A percentile compares a stretch with the other conserved stretches of the same genome.
phyloP scores from a whole-genome alignment of 2,797 vertebrate genomes.

The Semaprochilodus insignis region DNA sequence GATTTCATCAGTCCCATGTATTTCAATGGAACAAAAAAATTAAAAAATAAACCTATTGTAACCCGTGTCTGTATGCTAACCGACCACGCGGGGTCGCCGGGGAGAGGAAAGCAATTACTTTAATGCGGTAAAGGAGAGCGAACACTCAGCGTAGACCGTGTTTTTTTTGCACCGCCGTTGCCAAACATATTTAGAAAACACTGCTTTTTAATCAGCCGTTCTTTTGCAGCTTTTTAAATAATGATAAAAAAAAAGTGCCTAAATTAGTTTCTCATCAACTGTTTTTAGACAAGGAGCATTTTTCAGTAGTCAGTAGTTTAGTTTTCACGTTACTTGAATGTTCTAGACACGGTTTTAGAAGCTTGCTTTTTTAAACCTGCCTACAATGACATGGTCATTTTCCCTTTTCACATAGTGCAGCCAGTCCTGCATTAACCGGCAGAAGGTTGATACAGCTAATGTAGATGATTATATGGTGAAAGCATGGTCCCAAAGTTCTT shows the following conservation, averaged over 20 bases:
- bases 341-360: conserved; percentile 84
- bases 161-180: conserved; percentile 76
- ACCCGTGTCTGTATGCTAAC: neutral
- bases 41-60: neutral
- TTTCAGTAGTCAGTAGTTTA: conserved; percentile 51
- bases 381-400: conserved; percentile 69
- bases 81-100: conserved; percentile 56
- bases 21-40: conserved; percentile 6
- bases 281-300: conserved; percentile 86
- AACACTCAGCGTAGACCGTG: conserved; percentile 61
- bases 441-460: conserved; percentile 11
- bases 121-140: conserved; percentile 63
- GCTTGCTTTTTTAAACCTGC: conserved; percentile 89
- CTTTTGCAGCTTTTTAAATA: conserved; percentile 76
- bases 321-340: conserved; percentile 97
- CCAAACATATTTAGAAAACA: conserved; percentile 84
- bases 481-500: conserved; percentile 30
- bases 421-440: conserved; percentile 21
- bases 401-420: conserved; percentile 20
- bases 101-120: conserved; percentile 67
- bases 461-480: conserved; percentile 1
- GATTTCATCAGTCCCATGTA: conserved; percentile 24
- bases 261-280: conserved; percentile 93
- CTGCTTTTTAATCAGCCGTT: conserved; percentile 79
- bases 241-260: conserved; percentile 93